phyloP scores from a whole-genome alignment of 2,113 vertebrate species.

The Rhinopithecus roxellana region DNA sequence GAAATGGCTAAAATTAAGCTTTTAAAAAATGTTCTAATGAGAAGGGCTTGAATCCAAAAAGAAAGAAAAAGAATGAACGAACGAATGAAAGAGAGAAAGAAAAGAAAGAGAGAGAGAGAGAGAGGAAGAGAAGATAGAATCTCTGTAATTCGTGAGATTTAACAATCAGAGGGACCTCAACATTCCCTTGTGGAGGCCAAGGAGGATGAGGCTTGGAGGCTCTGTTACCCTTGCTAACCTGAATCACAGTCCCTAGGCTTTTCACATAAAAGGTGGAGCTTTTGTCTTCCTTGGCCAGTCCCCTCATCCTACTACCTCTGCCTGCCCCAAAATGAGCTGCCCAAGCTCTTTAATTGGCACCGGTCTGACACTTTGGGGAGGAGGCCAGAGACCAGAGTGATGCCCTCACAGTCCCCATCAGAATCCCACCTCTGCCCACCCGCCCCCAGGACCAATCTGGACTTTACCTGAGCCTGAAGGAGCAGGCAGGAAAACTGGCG shows the following conservation, averaged over 20 bases:
- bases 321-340: not conserved
- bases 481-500: conserved; percentile 27
- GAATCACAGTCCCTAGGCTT: not conserved
- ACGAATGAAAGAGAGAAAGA: not conserved
- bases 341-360: not conserved
- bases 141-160: not conserved
- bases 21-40: not conserved
- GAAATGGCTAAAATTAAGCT: conserved; percentile 27
- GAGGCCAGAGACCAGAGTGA: not conserved
- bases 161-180: not conserved
- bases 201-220: not conserved
- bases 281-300: not conserved
- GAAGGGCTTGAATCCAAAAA: not conserved
- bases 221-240: not conserved
- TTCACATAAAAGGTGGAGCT: not conserved
- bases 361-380: not conserved
- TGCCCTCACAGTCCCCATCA: not conserved
- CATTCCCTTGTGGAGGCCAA: not conserved
- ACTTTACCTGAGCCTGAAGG: conserved; percentile 25
- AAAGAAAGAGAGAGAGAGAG: not conserved
- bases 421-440: not conserved
- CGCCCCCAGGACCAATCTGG: not conserved
- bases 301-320: not conserved
- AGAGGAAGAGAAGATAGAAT: not conserved
- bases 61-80: no score